These are phyloP conservation scores for Micromesistius poutassou DNA, from an alignment of 2,797 vertebrate species.

Conservation along the genomic window DNA sequence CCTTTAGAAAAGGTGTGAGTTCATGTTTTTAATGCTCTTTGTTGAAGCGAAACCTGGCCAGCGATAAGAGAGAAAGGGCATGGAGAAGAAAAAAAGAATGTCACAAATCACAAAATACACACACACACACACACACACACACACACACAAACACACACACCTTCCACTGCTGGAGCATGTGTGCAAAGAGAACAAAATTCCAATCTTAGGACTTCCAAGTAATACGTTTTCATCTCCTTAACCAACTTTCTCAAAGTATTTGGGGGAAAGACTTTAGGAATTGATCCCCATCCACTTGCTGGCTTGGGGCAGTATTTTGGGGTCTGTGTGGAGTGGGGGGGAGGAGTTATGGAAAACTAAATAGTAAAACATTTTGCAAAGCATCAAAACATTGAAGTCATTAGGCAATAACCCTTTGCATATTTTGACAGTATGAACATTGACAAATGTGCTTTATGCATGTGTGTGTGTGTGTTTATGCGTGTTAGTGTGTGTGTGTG, in stretches of 20 bases:
- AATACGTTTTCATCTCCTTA: neutral
- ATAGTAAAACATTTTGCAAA: neutral
- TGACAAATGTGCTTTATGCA: neutral
- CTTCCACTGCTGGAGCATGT: neutral
- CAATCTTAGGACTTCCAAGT: neutral
- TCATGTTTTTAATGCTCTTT: conserved; percentile 32
- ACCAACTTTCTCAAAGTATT: neutral
- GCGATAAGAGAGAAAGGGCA: conserved; percentile 45
- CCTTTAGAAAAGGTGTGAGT: conserved; percentile 27
- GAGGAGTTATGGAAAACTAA: neutral
- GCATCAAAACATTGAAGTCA: neutral
- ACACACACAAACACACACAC: neutral
- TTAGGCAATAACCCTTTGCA: neutral
- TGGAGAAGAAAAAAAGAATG: conserved; percentile 7
- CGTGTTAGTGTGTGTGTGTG: conserved; percentile 1
- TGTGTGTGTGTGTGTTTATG: neutral
- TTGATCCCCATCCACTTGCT: neutral
- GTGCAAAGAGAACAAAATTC: neutral
- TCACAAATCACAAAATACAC: conserved; percentile 14
- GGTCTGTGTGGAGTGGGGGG: neutral
- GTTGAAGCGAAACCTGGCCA: conserved; percentile 38
- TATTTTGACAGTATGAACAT: conserved; percentile 3
- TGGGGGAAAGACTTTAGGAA: neutral
- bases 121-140: conserved; percentile 20
- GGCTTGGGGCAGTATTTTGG: neutral